Evolutionary conservation across 30 jellyfish, hydroid and myxozoan genomes (phyloP), one percentile per base, ranked within the genome.

Genomic region (Aurelia sp.): DNA sequence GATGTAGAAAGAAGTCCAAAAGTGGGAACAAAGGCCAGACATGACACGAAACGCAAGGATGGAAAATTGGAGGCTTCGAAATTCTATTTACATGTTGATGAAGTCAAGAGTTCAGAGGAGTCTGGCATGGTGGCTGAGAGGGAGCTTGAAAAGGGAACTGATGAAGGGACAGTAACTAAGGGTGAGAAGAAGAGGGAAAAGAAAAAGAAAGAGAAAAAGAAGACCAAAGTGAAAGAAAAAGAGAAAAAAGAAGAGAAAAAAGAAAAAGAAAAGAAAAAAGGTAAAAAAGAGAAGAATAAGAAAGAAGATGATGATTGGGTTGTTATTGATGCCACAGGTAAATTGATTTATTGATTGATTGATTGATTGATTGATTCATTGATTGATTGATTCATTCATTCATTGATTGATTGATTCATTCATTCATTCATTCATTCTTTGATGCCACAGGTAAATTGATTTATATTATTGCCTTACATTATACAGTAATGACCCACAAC

Each of bases 221-320:
- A 67, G 72, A 69, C 55, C 30, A 35, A 31, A 55, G 63, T 55
- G 48, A 60, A 67, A 63, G 20, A 51, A 24, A 55, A 64, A 52
- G 74, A 85, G 80, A 74, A 74, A 60, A 64, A 30, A 30, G 72
- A 67, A 3, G 38, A 38, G 50, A 57, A 84, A 22, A 52, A 44
- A 8, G 55, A 44, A 6, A 44, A 31, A 21, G 74, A 72, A 20
- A 64, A 55, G 47, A 85, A 63, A 69, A 50, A 53, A n/a, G 69
- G 55, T 44, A 44, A 74, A 19, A 74, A 64, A 19, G 44, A 74
- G 57, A 30, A 19, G 15, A 50, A 38, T 15, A 57, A 13, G 20
- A 88, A 57, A 3, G 88, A 47, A 17, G 81, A 85, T 8, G 24
- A 68, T 18, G 89, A 63, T 17, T 85, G 89, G 89, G 89, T 85